Base-by-base conservation (phyloP, 2,797 vertebrate species). In the Neosalanx taihuensis region DNA sequence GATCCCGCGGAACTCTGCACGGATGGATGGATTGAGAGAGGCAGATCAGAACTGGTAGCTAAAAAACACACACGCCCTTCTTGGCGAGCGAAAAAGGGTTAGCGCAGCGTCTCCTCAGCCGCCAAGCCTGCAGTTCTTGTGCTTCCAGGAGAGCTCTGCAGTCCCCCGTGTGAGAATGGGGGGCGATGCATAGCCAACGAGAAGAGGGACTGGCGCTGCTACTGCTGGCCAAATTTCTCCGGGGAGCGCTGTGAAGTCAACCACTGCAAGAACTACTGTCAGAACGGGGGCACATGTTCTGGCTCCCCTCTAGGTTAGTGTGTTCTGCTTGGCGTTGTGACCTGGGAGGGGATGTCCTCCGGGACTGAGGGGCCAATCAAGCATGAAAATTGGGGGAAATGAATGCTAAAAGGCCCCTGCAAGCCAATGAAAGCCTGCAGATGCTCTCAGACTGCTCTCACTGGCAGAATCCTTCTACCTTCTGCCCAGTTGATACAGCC, bases 211-310 rank as follows among this genome's bases (percentile, higher is more conserved):
- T 86, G 88, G 0, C 90, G 94, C 0, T 96, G 95, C 73, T 91
- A 93, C 73, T 96, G 95, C 84, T 95, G 94, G 94, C 94, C 94
- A 0, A 94, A 91, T 83, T 96, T 93, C 81, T 94, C 94, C 0
- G 95, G 95, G 6, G 93, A 94, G 64, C 89, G 91, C 77, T 96
- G 95, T 85, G 93, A 95, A 85, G 86, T 90, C 26, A 94, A 95
- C 65, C 94, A 95, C 46, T 96, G 95, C 76, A 82, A 85, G 83
- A 92, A 93, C 76, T 94, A 94, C 85, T 96, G 95, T 83, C 91
- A 92, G 80, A 94, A 95, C 15, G 95, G 93, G 81, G 95, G 93
- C 12, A 94, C 92, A 4, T 96, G 95, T 13, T 79, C 86, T 29
- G 91, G 94, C 33, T 94, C 95, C 12, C 72, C 87, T 69, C 88